Percentiles rank a stretch among this genome's conserved stretches.
phyloP scores from a whole-genome alignment of 2,113 vertebrate genomes.

The Alaudala cheleensis region DNA sequence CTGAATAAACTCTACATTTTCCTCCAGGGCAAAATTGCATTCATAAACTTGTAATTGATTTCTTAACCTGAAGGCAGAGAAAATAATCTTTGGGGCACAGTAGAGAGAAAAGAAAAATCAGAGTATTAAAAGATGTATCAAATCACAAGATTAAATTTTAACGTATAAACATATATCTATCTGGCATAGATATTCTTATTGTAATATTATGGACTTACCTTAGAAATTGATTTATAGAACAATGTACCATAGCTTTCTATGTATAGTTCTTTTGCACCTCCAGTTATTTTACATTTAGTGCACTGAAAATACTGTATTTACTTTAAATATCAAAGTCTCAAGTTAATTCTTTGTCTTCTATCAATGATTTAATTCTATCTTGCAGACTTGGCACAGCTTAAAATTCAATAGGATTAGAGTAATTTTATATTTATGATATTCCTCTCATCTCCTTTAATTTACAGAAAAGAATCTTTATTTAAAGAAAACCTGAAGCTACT shows the following conservation, averaged over 20 bases:
- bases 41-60: background rate
- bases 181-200: background rate
- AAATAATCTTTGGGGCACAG: background rate
- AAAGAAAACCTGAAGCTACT: conserved; percentile 3
- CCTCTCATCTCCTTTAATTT: conserved; percentile 10
- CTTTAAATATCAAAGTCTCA: background rate
- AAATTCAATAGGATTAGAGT: conserved; percentile 5
- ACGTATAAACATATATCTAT: background rate
- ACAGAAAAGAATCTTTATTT: background rate
- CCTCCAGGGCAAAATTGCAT: background rate
- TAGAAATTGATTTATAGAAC: background rate
- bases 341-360: background rate
- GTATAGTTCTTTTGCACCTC: background rate
- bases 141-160: background rate
- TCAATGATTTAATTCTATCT: background rate
- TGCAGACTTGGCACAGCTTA: background rate
- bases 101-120: background rate
- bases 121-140: background rate
- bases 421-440: conserved; percentile 37
- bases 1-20: background rate
- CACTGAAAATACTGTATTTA: background rate
- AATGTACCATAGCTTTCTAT: background rate
- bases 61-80: background rate
- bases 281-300: background rate
- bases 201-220: background rate